Base-by-base conservation (phyloP, 2,797 vertebrate species). In the Argya squamiceps region DNA sequence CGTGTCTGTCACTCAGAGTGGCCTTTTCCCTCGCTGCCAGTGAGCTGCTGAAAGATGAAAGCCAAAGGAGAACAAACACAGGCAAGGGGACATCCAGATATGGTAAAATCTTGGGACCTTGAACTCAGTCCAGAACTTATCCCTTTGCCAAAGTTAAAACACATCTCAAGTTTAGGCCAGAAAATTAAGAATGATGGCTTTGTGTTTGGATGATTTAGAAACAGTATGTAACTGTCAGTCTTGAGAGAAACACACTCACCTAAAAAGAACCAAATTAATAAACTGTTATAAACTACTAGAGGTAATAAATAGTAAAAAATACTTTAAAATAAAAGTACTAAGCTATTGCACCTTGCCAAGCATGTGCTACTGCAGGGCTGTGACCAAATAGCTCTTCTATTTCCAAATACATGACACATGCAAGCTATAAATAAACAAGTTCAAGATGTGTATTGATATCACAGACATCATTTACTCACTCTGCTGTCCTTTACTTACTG, bases 81-180 rank as follows among this genome's bases (percentile, higher is more conserved):
- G 53, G 53, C 90, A 88, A 95, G 39, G 62, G 77, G 36, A 94
- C 86, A 71, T 20, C 91, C 93, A 96, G 58, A 96, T 91, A 92
- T 68, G 84, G 95, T 60, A 83, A 96, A 93, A 88, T 91, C 91
- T 76, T 27, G 16, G 63, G 39, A 52, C 50, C 41, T 58, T 92
- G 89, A 78, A 68, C n/a, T 30, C 60, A 11, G 46, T 11, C 85
- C 94, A 95, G 52, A 94, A 94, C 24, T 26, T 21, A 87, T 76
- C 80, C 67, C n/a, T 95, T 77, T 91, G 67, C 70, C 85, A 96
- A 84, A 12, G 76, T 2, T 3, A 62, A 86, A 84, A 50, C 43
- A 60, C 30, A 36, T 67, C 59, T 65, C 22, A 10, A 87, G 70
- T 30, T 49, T 20, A 67, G 50, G 43, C 55, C 63, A 58, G 65